Percentiles rank a stretch among this genome's conserved stretches.
These are phyloP conservation scores for Tetrax tetrax DNA, from an alignment of 2,113 vertebrate genomes.

Conservation along the genomic window DNA sequence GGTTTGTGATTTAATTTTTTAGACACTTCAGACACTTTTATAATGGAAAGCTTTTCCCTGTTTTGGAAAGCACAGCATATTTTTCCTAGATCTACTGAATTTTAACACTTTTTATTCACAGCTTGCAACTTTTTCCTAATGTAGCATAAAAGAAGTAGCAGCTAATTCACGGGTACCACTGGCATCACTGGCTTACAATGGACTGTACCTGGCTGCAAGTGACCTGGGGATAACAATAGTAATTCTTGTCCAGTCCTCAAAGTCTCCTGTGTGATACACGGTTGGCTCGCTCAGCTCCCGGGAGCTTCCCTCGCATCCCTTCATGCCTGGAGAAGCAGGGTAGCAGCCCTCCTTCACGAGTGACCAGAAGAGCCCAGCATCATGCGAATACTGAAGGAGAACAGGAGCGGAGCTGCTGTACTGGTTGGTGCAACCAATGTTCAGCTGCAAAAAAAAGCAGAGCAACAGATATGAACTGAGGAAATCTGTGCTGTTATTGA, in stretches of 20 bases:
- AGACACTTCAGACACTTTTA: not conserved
- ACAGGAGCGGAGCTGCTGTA: slow-evolving; percentile 88
- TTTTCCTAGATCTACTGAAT: not conserved
- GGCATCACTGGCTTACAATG: not conserved
- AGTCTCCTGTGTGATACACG: slow-evolving; percentile 88
- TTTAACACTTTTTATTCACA: not conserved
- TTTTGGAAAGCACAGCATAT: not conserved
- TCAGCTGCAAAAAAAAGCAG: slow-evolving; percentile 78
- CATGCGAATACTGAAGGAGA: slow-evolving; percentile 93
- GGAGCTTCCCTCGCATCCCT: slow-evolving; percentile 89
- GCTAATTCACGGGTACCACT: not conserved
- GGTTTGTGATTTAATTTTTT: not conserved
- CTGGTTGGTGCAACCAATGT: slow-evolving; percentile 89
- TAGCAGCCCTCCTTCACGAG: slow-evolving; percentile 93
- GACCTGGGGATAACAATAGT: slow-evolving; percentile 89
- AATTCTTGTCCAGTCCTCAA: slow-evolving; percentile 94
- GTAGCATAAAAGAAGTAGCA: not conserved
- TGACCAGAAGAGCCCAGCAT: slow-evolving; percentile 93
- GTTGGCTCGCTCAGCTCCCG: slow-evolving; percentile 89
- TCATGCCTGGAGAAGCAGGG: slow-evolving; percentile 83
- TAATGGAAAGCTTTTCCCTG: not conserved
- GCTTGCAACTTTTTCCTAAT: not conserved
- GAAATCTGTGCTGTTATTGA: not conserved
- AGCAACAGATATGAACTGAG: not conserved
- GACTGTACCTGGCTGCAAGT: slow-evolving; percentile 87